Percentiles rank a stretch among this genome's conserved stretches.
These are phyloP conservation scores for Hydrotaea cyrtoneurina DNA, from an alignment of 2,888 invertebrate species.

Conservation along the genomic window DNA sequence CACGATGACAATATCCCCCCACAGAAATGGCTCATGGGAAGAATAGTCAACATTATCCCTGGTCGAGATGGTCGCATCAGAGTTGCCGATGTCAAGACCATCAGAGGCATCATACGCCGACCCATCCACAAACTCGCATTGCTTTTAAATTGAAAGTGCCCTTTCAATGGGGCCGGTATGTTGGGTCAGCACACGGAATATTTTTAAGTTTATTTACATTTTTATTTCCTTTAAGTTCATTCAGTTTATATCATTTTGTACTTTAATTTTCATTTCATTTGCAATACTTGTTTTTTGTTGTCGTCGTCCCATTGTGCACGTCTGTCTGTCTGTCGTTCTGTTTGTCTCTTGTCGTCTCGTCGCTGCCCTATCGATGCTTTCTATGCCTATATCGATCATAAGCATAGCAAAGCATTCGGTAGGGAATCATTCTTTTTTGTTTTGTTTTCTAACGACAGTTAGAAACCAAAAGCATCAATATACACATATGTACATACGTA, in stretches of 20 bases:
- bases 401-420: slow-evolving; percentile 7
- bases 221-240: too few relatives aligned
- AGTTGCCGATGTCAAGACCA: slow-evolving; percentile 49
- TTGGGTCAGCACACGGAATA: too few relatives aligned
- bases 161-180: slow-evolving; percentile 41
- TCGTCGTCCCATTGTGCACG: slow-evolving; percentile 32
- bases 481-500: too few relatives aligned
- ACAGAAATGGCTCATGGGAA: slow-evolving; percentile 30
- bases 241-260: too few relatives aligned
- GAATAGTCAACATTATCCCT: slow-evolving; percentile 5
- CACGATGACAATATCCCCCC: slow-evolving; percentile 41
- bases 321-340: background rate
- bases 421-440: background rate
- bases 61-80: slow-evolving; percentile 36
- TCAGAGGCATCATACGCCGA: slow-evolving; percentile 47
- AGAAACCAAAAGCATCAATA: too few relatives aligned
- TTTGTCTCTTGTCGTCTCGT: too few relatives aligned
- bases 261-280: too few relatives aligned
- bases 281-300: background rate
- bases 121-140: slow-evolving; percentile 45
- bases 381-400: too few relatives aligned
- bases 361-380: too few relatives aligned
- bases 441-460: background rate
- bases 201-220: too few relatives aligned
- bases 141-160: slow-evolving; percentile 8